A percentile compares a stretch with the other conserved stretches of the same genome.
These are phyloP conservation scores for Orycteropus afer DNA, from an alignment of 2,113 vertebrate species.

Conservation along the genomic window DNA sequence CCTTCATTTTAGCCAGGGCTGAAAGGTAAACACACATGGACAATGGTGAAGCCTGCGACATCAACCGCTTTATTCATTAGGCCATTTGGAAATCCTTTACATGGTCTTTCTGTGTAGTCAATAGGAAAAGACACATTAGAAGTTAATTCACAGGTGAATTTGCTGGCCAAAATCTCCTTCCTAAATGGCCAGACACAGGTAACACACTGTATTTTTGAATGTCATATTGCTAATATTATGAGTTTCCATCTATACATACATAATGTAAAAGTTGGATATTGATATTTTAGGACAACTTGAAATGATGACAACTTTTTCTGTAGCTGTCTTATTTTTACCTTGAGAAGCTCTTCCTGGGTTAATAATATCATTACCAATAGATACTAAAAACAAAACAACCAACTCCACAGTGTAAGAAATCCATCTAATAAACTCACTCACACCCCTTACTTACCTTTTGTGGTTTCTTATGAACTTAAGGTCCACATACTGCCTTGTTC, in stretches of 20 bases:
- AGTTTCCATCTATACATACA: neutral
- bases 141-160: neutral
- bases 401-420: neutral
- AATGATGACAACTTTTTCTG: neutral
- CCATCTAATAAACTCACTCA: neutral
- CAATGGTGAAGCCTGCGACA: neutral
- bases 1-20: neutral
- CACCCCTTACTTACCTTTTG: neutral
- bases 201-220: neutral
- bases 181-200: neutral
- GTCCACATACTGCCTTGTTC: neutral
- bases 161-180: neutral
- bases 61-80: neutral
- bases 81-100: constrained; percentile 35
- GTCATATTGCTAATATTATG: neutral
- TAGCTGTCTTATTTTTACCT: neutral
- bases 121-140: neutral
- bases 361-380: neutral
- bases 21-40: constrained; percentile 22
- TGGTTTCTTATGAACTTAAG: neutral
- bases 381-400: neutral
- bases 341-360: neutral
- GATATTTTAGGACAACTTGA: neutral
- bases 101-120: neutral
- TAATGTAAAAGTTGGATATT: neutral